Conservation (phyloP, 2,113 vertebrate genomes). For the Porphyrio hochstetteri region DNA sequence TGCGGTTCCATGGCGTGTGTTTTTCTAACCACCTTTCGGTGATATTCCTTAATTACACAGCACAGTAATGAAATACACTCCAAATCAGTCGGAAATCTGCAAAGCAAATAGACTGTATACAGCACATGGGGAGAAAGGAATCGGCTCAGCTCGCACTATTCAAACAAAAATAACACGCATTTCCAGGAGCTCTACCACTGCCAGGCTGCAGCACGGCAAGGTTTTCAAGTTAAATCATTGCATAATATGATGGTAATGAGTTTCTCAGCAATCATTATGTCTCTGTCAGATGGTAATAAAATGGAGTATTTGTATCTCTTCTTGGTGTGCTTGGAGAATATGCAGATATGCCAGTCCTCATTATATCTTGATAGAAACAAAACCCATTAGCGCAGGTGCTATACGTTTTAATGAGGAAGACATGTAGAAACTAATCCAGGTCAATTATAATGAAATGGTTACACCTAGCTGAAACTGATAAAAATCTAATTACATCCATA, state of each 20-base stretch:
- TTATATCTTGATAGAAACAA: slow-evolving; percentile 73
- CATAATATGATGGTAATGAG: slow-evolving; percentile 76
- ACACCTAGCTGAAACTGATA: slow-evolving; percentile 64
- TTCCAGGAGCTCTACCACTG: background rate
- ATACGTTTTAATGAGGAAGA: slow-evolving; percentile 70
- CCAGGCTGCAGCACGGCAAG: slow-evolving; percentile 22
- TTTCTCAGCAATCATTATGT: slow-evolving; percentile 76
- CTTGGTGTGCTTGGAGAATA: slow-evolving; percentile 50
- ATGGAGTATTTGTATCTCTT: slow-evolving; percentile 67
- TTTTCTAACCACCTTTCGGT: background rate
- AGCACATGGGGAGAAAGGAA: background rate
- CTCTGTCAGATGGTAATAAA: slow-evolving; percentile 76
- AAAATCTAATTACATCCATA: slow-evolving; percentile 62
- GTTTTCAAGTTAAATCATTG: slow-evolving; percentile 72
- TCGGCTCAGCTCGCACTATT: background rate
- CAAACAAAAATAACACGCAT: background rate
- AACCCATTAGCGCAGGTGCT: slow-evolving; percentile 74
- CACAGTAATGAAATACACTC: background rate
- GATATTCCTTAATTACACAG: background rate
- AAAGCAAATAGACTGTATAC: background rate
- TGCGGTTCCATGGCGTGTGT: background rate
- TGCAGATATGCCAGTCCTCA: slow-evolving; percentile 74
- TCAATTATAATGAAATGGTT: slow-evolving; percentile 70
- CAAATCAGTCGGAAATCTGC: background rate
- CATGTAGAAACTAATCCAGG: slow-evolving; percentile 69